phyloP scores from a whole-genome alignment of 2,113 vertebrate species.

The Eretmodus cyanostictus region DNA sequence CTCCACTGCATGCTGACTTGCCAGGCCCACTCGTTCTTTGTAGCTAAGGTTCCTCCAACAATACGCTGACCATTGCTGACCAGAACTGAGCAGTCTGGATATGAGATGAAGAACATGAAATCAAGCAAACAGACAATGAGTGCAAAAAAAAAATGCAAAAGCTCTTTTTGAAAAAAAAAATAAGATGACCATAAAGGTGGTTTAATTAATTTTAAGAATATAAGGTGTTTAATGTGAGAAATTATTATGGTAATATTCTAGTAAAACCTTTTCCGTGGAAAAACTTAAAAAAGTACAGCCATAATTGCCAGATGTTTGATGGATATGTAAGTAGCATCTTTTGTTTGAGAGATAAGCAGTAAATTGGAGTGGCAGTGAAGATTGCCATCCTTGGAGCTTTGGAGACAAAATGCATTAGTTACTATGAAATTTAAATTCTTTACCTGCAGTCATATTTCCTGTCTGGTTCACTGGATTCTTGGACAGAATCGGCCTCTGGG shows the following conservation, averaged over 20 bases:
- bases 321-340: not conserved
- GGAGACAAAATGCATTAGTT: not conserved
- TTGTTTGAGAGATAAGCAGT: not conserved
- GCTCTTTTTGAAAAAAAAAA: not conserved
- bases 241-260: not conserved
- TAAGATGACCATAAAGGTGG: not conserved
- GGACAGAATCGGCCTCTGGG: not conserved
- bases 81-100: slow-evolving; percentile 38
- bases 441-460: slow-evolving; percentile 46
- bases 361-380: not conserved
- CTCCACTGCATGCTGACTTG: slow-evolving; percentile 73
- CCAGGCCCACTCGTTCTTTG: slow-evolving; percentile 66
- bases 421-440: not conserved
- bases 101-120: not conserved
- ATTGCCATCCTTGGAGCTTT: not conserved
- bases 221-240: not conserved
- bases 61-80: slow-evolving; percentile 42
- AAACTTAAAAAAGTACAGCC: fast-evolving
- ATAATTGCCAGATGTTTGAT: not conserved
- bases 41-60: slow-evolving; percentile 59
- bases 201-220: not conserved
- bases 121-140: not conserved
- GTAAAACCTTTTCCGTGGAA: fast-evolving
- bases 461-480: slow-evolving; percentile 47
- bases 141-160: not conserved